Base-by-base conservation (phyloP, 2,797 vertebrate genomes). In the Anguilla megastoma region DNA sequence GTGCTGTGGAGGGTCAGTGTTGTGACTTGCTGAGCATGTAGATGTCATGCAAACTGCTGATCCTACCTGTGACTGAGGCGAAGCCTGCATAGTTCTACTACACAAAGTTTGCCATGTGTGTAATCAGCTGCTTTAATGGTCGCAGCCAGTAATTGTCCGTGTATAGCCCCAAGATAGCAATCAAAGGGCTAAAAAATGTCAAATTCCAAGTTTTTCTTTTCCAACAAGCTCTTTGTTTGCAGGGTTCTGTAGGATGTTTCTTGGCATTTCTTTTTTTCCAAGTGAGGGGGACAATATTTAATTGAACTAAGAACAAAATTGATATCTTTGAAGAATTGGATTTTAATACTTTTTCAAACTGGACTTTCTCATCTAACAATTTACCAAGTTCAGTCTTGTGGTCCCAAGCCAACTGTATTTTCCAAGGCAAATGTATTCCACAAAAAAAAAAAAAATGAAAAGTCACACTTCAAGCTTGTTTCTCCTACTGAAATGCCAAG, bases 131-230 rank as follows among this genome's bases (percentile, higher is more conserved):
- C 96, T 96, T 96, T 96, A 95, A 95, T 96, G 93, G 95, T 96
- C 94, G 93, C 95, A 96, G 95, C 95, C 95, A 95, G 96, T 97
- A 97, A 98, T 97, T 97, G 96, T 94, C 95, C 94, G 92, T 58
- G 92, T 90, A 92, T 94, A 95, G 96, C 95, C 96, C 95, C 94
- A 93, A 97, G 97, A 97, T 96, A 97, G 95, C 95, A 98, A 97
- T 97, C 97, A 97, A 95, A 97, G 93, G 92, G 95, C 94, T 94
- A 94, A 91, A 96, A 95, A 95, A 96, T 95, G 92, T 92, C 95
- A 96, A 95, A 97, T 95, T 94, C 94, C 92, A 90, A 92, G 92
- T 92, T 88, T 86, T 88, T 86, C 79, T 89, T 89, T 87, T 27
- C 90, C 52, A 86, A 90, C 85, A 89, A 85, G 80, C 88, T 87